Conservation (phyloP, 2,888 invertebrate genomes). For the Plusia festucae region DNA sequence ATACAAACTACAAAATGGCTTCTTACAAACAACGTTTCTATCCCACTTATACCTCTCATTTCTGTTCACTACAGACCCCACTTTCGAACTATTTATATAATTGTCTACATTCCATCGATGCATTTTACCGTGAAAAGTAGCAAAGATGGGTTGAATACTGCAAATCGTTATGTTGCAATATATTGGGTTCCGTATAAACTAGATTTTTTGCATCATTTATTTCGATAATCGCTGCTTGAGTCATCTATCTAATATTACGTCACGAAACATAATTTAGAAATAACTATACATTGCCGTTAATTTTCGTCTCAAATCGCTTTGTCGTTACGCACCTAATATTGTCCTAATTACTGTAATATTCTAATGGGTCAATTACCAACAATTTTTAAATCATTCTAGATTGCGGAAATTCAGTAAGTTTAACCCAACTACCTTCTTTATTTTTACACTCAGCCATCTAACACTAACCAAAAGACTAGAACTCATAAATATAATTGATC, state of each 20-base stretch:
- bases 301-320: constrained; percentile 15
- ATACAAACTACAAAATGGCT: constrained; percentile 54
- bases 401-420: constrained; percentile 38
- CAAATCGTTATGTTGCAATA: constrained; percentile 23
- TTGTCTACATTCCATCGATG: constrained; percentile 57
- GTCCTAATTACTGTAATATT: constrained; percentile 14
- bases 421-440: constrained; percentile 27
- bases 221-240: constrained; percentile 26
- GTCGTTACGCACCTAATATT: constrained; percentile 37
- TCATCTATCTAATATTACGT: constrained; percentile 27
- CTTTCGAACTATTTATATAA: constrained; percentile 61
- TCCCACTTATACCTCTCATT: constrained; percentile 26
- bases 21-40: constrained; percentile 36
- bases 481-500: constrained; percentile 62
- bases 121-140: constrained; percentile 55
- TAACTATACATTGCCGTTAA: constrained; percentile 18
- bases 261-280: constrained; percentile 18
- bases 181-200: constrained; percentile 2
- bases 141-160: constrained; percentile 26
- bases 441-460: constrained; percentile 43
- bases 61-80: constrained; percentile 55
- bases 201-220: constrained; percentile 23
- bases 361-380: constrained; percentile 17
- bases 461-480: constrained; percentile 72
- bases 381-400: constrained; percentile 16